These are phyloP conservation scores for Drosophila sucinea DNA, from an alignment of 1,140 invertebrate species.

Conservation along the genomic window DNA sequence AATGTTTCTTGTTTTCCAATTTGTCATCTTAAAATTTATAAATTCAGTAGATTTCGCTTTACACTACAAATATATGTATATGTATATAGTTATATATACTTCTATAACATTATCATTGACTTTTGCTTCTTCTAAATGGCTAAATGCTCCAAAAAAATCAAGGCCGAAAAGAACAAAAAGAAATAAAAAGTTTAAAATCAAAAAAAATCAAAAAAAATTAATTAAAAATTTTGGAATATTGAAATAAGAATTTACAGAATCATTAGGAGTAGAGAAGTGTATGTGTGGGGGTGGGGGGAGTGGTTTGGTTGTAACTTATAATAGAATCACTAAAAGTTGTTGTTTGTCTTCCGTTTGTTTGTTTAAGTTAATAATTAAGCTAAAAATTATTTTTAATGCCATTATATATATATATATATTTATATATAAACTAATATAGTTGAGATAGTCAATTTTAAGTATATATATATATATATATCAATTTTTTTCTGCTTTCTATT, in stretches of 20 bases:
- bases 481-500: constrained; percentile 20
- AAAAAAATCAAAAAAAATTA: constrained; percentile 58
- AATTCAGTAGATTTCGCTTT: constrained; percentile 74
- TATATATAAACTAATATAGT: constrained; percentile 69
- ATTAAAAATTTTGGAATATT: constrained; percentile 31
- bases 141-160: constrained; percentile 4
- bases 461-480: constrained; percentile 29
- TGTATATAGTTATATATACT: neutral
- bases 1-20: constrained; percentile 42
- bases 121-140: constrained; percentile 7
- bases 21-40: constrained; percentile 67
- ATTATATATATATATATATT: constrained; percentile 46
- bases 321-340: constrained; percentile 80
- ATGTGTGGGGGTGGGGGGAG: constrained; percentile 32
- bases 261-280: constrained; percentile 22
- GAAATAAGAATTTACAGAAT: neutral
- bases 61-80: constrained; percentile 64
- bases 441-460: constrained; percentile 73
- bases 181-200: constrained; percentile 42
- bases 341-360: constrained; percentile 67
- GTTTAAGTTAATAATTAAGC: constrained; percentile 69
- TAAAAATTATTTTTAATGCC: constrained; percentile 69
- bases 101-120: neutral
- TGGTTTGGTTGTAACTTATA: constrained; percentile 58
- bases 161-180: constrained; percentile 61